Evolutionary conservation across 37 sponge, comb jelly and placozoan genomes (phyloP), one percentile per base, ranked within the genome.

Genomic region (Oopsacas minuta): DNA sequence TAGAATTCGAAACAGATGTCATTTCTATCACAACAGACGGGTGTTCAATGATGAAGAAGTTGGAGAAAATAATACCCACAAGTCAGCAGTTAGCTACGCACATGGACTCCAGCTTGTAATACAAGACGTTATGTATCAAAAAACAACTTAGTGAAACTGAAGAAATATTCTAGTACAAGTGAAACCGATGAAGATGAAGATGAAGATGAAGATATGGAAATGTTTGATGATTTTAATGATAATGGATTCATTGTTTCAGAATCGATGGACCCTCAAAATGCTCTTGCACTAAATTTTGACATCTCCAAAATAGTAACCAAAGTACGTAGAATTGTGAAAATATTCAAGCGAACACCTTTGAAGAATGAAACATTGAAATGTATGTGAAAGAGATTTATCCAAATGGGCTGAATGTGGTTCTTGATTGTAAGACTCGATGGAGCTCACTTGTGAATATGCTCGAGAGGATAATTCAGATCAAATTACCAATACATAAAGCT

Each of bases 41-140:
- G 7, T 61, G 75, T 61, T 61, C 28, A 61, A 61, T 61, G 20
- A 61, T 61, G 75, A 61, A 61, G 75, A 61, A 61, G 75, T 61
- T 61, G 75, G 75, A 34, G 28, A 25, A 34, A 61, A 61, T 61
- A 61, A 42, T 61, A 61, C 75, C 75, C 75, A 61, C 7, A 20
- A 32, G 75, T 61, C 75, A 61, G 75, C 20, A 61, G 75, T 61
- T 61, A 61, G 75, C 75, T 61, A 61, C 75, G 30, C 75, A 61
- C 75, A 61, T 61, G 75, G 75, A 61, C 75, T 61, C 75, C 75
- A 61, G 75, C 75, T 61, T 61, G 75, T 61, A 61, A 61, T 61
- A 61, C 75, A 61, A 61, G 75, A 61, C 75, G 75, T 61, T 61
- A 32, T 61, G 32, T 25, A 61, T 61, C 22, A n/a, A n/a, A 61